Base-by-base conservation (phyloP, 1,140 invertebrate species). In the Anoplolepis gracilipes region DNA sequence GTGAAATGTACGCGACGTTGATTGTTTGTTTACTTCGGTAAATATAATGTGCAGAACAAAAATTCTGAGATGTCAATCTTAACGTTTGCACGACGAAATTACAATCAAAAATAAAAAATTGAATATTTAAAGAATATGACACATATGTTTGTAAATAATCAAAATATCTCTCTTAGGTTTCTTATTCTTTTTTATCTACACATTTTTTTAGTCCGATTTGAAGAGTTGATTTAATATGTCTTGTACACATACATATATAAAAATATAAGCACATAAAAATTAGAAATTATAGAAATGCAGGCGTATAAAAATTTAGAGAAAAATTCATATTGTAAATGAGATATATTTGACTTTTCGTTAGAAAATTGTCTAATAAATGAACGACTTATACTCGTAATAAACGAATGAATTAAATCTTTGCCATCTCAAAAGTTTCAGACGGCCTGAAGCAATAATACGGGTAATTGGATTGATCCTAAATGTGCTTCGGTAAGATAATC, bases 381-480 rank as follows among this genome's bases (percentile, higher is more conserved):
- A 49, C 36, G 62, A 79, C 30, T 33, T 33, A 22, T 39, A 72
- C 10, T 53, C 36, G 30, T 65, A 78, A 84, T 33, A 78, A 87
- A 85, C 13, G 84, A 61, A 39, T 53, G 84, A 88, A 89, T 79
- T 86, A 55, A 28, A 78, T 89, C 42, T 28, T 10, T 1, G n/a
- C 25, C 46, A 11, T n/a, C 3, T 49, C 36, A 69, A 46, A 67
- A 88, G 25, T 89, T 88, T 82, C 33, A 36, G 7, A 53, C 10
- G 16, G 53, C 59, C 61, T 22, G 57, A 33, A 79, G 75, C 65
- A 30, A 79, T 53, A 57, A 76, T 39, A 36, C 16, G 33, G 62
- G 85, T 85, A 85, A 88, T 88, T 70, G 61, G 61, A 49, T 85
- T 30, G 36, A 42, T 57, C 28, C 30, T 59, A 86, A 86, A 70